Evolutionary conservation across 2,888 invertebrate species (phyloP).

Genomic region (Lycophotia porphyrea): DNA sequence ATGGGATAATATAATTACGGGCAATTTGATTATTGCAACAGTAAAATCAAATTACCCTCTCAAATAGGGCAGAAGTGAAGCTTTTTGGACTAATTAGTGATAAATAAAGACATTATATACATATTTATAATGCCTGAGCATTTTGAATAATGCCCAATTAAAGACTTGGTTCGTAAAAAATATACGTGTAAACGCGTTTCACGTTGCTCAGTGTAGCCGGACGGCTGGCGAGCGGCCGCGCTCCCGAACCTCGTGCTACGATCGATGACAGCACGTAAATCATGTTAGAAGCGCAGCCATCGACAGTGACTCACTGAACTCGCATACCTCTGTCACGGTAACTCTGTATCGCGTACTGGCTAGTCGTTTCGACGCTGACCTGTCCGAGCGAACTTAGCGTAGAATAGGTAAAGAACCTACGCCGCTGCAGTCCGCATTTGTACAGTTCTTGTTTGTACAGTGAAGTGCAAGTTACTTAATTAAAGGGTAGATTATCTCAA

Average conservation of each 20-base stretch:
- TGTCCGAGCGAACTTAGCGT: neutral
- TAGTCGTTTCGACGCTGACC: neutral
- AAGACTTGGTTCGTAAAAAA: too few relatives aligned
- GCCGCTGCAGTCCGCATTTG: neutral
- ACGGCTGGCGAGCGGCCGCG: too few relatives aligned
- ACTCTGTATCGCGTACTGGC: neutral
- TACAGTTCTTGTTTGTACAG: neutral
- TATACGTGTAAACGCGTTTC: neutral
- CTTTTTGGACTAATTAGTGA: too few relatives aligned
- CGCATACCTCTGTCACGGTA: too few relatives aligned
- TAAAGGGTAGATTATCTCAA: too few relatives aligned
- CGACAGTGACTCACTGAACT: neutral
- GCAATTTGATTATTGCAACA: too few relatives aligned
- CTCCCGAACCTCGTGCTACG: neutral
- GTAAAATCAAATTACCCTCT: too few relatives aligned
- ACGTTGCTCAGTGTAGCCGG: neutral
- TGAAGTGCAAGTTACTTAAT: neutral
- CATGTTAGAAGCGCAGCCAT: constrained; percentile 8
- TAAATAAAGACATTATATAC: too few relatives aligned
- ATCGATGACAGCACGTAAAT: constrained; percentile 28
- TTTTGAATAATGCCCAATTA: too few relatives aligned
- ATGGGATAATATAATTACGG: too few relatives aligned
- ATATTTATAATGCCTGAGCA: too few relatives aligned
- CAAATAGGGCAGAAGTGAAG: too few relatives aligned
- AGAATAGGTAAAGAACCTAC: neutral